A percentile compares a stretch with the other conserved stretches of the same genome.
Conservation (phyloP, 2,888 invertebrate genomes). For the Napeogenes inachia region DNA sequence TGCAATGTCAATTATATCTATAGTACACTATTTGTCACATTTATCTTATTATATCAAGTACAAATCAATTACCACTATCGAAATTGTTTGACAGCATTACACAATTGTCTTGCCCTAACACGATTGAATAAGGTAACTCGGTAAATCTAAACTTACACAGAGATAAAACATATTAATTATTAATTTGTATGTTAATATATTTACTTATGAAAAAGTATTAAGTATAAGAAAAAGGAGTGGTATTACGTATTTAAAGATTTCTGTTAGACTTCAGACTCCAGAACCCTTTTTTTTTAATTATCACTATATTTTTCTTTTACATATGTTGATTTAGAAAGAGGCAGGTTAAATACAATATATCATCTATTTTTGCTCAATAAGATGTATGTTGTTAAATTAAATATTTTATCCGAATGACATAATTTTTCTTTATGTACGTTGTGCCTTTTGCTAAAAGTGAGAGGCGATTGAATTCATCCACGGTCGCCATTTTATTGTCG, state of each 20-base stretch:
- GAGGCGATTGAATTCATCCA: conserved; percentile 49
- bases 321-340: too few species aligned
- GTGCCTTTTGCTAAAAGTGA: conserved; percentile 50
- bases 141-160: conserved; percentile 24
- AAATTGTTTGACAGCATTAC: conserved; percentile 36
- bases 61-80: conserved; percentile 36
- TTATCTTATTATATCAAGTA: conserved; percentile 31
- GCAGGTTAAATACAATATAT: too few species aligned
- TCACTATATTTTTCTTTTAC: too few species aligned
- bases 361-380: too few species aligned
- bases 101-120: conserved; percentile 35
- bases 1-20: conserved; percentile 21
- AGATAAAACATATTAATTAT: background rate
- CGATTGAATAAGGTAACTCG: conserved; percentile 31
- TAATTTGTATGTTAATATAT: too few species aligned
- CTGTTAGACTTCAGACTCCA: too few species aligned
- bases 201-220: too few species aligned
- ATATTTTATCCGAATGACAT: background rate
- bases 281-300: too few species aligned
- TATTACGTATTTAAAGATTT: too few species aligned
- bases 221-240: too few species aligned
- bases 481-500: conserved; percentile 66
- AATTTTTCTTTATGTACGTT: conserved; percentile 30
- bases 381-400: too few species aligned
- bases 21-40: conserved; percentile 16